phyloP scores from a whole-genome alignment of 64 coral and sea anemone genomes.

The Montipora sp. region DNA sequence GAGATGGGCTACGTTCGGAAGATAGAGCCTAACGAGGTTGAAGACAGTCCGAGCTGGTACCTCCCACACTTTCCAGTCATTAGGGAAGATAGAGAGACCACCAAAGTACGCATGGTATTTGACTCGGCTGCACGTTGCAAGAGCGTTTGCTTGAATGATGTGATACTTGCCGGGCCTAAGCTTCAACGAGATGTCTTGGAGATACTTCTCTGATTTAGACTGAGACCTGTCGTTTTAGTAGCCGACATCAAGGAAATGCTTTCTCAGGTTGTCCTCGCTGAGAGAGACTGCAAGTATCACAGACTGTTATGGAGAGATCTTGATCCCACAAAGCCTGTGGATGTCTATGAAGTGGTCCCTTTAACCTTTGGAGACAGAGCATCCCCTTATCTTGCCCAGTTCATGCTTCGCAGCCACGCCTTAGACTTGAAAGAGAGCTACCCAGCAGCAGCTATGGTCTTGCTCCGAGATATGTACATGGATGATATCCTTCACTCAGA shows the following conservation, averaged over 20 bases:
- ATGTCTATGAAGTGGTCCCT: slow-evolving; percentile 12
- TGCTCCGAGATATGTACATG: neutral
- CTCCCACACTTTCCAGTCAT: too few species aligned
- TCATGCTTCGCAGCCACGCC: neutral
- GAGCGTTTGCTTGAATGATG: slow-evolving; percentile 19
- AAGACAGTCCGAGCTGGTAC: neutral
- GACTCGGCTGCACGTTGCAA: neutral
- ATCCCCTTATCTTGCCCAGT: too few species aligned
- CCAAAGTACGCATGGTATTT: slow-evolving; percentile 28
- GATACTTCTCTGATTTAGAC: neutral
- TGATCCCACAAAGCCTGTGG: neutral
- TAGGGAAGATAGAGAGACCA: neutral
- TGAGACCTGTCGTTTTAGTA: slow-evolving; percentile 18
- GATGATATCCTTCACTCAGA: neutral
- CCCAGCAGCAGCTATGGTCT: neutral
- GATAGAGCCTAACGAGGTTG: neutral
- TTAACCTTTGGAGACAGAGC: too few species aligned
- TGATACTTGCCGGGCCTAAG: slow-evolving; percentile 10
- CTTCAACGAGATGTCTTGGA: neutral
- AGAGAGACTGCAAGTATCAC: slow-evolving; percentile 37
- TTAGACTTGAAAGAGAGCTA: neutral
- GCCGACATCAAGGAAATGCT: slow-evolving; percentile 49
- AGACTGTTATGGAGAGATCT: slow-evolving; percentile 28
- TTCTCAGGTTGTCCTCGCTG: slow-evolving; percentile 29
- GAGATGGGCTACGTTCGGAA: too few species aligned